Percentiles rank a stretch among this genome's conserved stretches.
Conservation (phyloP, 2,888 invertebrate genomes). For the Papilio protenor region DNA sequence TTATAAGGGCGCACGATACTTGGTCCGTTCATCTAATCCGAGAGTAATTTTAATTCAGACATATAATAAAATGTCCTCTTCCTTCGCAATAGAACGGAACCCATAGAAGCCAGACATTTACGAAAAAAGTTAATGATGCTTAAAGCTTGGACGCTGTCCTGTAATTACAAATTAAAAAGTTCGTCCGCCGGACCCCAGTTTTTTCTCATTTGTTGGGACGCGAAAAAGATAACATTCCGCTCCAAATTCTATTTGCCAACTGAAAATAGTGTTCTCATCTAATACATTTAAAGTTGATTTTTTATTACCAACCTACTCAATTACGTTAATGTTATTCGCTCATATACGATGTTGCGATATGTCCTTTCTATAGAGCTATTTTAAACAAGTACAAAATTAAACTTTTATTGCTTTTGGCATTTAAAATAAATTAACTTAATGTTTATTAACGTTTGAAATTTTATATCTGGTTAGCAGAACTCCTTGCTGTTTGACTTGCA, state of each 20-base stretch:
- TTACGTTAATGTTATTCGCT: constrained; percentile 78
- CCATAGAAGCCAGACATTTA: constrained; percentile 74
- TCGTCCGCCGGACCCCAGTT: constrained; percentile 77
- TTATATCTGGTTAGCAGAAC: neutral
- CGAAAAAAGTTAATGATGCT: constrained; percentile 83
- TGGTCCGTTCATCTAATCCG: constrained; percentile 48
- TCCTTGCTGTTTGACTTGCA: neutral
- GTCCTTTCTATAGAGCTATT: constrained; percentile 68
- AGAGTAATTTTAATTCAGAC: constrained; percentile 66
- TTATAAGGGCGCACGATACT: constrained; percentile 17
- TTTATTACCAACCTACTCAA: constrained; percentile 58
- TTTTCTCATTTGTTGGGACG: constrained; percentile 82
- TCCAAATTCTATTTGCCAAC: constrained; percentile 60
- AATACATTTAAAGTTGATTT: constrained; percentile 54
- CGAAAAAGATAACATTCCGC: constrained; percentile 79
- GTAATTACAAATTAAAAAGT: constrained; percentile 84
- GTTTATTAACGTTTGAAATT: neutral
- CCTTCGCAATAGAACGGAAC: constrained; percentile 64
- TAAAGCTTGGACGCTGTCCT: constrained; percentile 82
- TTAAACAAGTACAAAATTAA: constrained; percentile 71
- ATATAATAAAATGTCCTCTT: constrained; percentile 71
- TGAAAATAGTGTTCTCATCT: constrained; percentile 52
- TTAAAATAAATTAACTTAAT: constrained; percentile 39
- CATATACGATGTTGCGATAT: constrained; percentile 65
- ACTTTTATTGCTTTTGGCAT: constrained; percentile 63